Evolutionary conservation across 2,113 vertebrate species (phyloP).

Genomic region (Cyrtonyx montezumae): DNA sequence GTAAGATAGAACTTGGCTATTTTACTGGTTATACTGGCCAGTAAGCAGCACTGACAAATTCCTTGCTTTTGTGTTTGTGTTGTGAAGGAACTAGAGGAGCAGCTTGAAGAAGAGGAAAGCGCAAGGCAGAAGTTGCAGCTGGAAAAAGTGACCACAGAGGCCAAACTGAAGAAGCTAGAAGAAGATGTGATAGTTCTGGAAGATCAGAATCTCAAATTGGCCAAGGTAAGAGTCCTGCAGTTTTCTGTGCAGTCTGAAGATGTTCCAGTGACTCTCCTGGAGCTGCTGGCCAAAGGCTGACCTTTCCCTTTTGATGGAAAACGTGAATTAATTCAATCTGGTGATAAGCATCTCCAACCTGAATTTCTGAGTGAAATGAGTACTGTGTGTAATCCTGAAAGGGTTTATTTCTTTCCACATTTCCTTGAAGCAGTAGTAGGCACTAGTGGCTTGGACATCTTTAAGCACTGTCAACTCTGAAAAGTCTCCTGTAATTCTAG

Average conservation of each 20-base stretch:
- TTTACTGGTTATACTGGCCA: not conserved
- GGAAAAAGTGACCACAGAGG: constrained; percentile 94
- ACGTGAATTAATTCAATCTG: not conserved
- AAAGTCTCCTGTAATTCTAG: not conserved
- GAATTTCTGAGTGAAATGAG: not conserved
- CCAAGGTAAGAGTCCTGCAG: constrained; percentile 81
- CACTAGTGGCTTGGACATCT: not conserved
- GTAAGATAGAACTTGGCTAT: not conserved
- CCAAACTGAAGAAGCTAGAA: constrained; percentile 95
- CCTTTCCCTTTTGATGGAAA: not conserved
- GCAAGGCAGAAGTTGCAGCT: constrained; percentile 96
- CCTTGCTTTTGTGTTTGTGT: not conserved
- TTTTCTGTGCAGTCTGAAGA: not conserved
- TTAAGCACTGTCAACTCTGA: not conserved
- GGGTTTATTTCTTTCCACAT: not conserved
- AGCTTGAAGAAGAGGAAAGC: constrained; percentile 95
- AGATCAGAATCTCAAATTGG: constrained; percentile 93
- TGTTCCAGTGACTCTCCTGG: not conserved
- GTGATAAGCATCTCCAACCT: not conserved
- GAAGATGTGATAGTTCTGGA: constrained; percentile 94
- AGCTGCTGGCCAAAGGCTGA: not conserved
- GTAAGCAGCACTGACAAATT: not conserved
- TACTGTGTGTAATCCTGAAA: not conserved
- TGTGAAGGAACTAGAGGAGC: constrained; percentile 92
- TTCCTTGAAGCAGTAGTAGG: not conserved